phyloP scores from a whole-genome alignment of 2,797 vertebrate genomes.

The Brachyalestes nurse region DNA sequence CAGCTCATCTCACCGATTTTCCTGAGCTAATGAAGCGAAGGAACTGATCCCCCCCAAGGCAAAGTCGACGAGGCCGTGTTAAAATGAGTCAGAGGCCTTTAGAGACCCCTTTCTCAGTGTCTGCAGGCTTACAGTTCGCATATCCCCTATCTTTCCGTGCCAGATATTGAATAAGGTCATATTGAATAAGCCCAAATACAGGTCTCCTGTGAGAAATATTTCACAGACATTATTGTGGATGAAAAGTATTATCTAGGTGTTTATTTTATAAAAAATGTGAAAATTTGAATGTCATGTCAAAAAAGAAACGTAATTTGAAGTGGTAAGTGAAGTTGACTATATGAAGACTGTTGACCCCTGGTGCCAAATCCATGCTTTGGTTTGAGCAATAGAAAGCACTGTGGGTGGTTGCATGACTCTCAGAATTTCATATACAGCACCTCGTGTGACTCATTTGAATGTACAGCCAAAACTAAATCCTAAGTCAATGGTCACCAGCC shows the following conservation, averaged over 20 bases:
- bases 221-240: not conserved
- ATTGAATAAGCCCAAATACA: not conserved
- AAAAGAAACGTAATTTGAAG: conserved; percentile 29
- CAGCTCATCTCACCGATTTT: not conserved
- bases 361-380: conserved; percentile 54
- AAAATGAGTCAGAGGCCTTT: not conserved
- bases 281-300: conserved; percentile 19
- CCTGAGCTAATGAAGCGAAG: not conserved
- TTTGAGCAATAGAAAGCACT: not conserved
- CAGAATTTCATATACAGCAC: not conserved
- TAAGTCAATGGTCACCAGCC: no score
- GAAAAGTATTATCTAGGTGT: not conserved
- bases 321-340: not conserved
- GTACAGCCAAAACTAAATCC: conserved; percentile 36
- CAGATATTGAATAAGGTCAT: no score
- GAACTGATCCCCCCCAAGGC: not conserved
- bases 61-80: not conserved
- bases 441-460: conserved; percentile 48
- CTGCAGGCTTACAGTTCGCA: not conserved
- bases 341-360: conserved; percentile 53
- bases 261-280: not conserved
- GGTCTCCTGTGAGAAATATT: not conserved
- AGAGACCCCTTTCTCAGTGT: no score
- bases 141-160: no score
- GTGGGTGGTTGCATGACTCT: not conserved